Evolutionary conservation across 2,113 vertebrate genomes (phyloP), one percentile per base, ranked within the genome.

Genomic region (Sigmodon hispidus): DNA sequence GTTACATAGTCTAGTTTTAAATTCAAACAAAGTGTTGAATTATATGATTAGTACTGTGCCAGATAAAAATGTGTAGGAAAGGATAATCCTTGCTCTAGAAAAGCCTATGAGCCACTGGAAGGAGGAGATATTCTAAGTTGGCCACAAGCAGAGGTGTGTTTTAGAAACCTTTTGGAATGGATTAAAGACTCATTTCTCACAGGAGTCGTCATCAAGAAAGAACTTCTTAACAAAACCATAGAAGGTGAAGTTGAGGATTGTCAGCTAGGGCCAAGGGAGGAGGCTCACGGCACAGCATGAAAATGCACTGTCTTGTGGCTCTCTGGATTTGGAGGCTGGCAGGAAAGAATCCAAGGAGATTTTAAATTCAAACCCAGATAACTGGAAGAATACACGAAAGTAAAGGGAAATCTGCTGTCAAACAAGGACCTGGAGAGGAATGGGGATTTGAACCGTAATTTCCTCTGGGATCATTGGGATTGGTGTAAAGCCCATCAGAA

Each of bases 31-130:
- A n/a, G n/a, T 79, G 22, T 63, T 63, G 40, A 87, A 63, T 95
- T 29, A 10, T 96, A 16, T 93, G 59, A 91, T 93, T 92, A 73
- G 4, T 52, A 48, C 72, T 59, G 8, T 52, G 24, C 24, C 75
- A 11, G 63, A 73, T 67, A 92, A 76, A 83, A 92, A 95, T 72
- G 24, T 6, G 1, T 72, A 72, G 73, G 45, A 89, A 87, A 81
- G 73, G 67, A 69, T 52, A 59, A 0, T 36, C 21, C 16, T 1
- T 50, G 29, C 88, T 57, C 45, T 92, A 50, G 34, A 90, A 90
- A 89, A 89, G 15, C 70, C 86, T 75, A 59, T 55, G 36, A 55
- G 81, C 26, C 85, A 31, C 29, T 70, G 87, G 95, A 40, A 94
- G 48, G 50, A 31, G 79, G 31, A 57, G 52, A 67, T 7, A 9